Conservation (phyloP, 1,140 invertebrate species). For the Heterodera carotae region DNA sequence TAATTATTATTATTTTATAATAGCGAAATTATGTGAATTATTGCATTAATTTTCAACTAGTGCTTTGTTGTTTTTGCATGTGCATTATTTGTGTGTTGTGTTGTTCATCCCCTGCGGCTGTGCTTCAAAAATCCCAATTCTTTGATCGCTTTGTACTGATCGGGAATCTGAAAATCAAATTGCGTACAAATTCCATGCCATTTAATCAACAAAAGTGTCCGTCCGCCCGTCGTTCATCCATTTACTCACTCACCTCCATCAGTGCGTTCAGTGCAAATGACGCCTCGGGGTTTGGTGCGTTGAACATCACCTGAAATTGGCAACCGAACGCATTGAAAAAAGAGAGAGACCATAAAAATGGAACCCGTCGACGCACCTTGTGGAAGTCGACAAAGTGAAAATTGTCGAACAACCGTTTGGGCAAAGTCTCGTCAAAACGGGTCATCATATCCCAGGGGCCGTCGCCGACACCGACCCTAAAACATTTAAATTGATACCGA, state of each 20-base stretch:
- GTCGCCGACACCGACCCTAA: constrained; percentile 70
- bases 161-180: constrained; percentile 64
- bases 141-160: constrained; percentile 70
- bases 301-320: constrained; percentile 64
- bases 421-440: constrained; percentile 69
- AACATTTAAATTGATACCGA: not conserved
- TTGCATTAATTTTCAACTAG: too few species aligned
- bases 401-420: constrained; percentile 70
- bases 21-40: too few species aligned
- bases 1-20: too few species aligned
- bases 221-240: too few species aligned
- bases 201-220: too few species aligned
- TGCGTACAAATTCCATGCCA: not conserved
- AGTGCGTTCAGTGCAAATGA: constrained; percentile 69
- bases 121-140: constrained; percentile 60
- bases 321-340: not conserved
- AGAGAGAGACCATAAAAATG: not conserved
- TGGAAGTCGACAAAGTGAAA: constrained; percentile 71
- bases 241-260: constrained; percentile 66
- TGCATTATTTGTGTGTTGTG: too few species aligned
- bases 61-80: too few species aligned
- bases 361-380: constrained; percentile 53
- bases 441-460: constrained; percentile 70
- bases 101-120: constrained; percentile 50
- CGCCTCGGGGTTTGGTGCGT: constrained; percentile 68